Evolutionary conservation across 2,888 invertebrate species (phyloP), one percentile per base, ranked within the genome.

Genomic region (Ormyrus thymus): DNA sequence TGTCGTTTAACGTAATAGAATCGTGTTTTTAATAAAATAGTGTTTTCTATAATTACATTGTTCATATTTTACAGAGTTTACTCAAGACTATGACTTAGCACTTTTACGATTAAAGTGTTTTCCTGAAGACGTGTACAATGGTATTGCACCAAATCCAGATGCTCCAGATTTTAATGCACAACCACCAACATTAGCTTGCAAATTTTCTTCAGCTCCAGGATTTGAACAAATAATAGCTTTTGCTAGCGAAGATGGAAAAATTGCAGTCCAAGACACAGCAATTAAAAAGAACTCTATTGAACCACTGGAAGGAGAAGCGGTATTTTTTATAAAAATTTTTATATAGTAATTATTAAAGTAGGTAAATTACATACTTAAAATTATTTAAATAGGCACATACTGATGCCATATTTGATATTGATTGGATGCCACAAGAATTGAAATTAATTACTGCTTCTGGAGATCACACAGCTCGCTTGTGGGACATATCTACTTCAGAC

Each of bases 401-500:
- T 84, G 97, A 97, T 92, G 97, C 97, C 0, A 95, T 97, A 50
- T 97, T 97, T 88, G 97, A 97, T 89, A 88, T 97, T 73, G 95
- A 95, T 1, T 98, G 97, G 97, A 94, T 95, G 91, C 94, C 95
- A 0, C 92, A 93, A 0, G 92, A 94, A 85, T 93, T 93, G 92
- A 95, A 94, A 85, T 92, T 97, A 78, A 93, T 97, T 0, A 97
- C 97, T 6, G 97, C 95, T 0, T 96, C 97, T 62, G 95, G 95
- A 0, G 97, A 97, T 89, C 96, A 97, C 87, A 94, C 95, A 0
- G 95, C 95, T 0, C 92, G 93, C 76, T 91, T 97, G 29, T 97
- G 96, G 94, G 95, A 97, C 86, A 92, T 95, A 0, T 87, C 90
- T 0, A 89, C 90, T 0, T 87, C 89, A 3, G 88, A 90, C 15